Evolutionary conservation across 2,888 invertebrate species (phyloP), one percentile per base, ranked within the genome.

Genomic region (Pterostichus madidus): DNA sequence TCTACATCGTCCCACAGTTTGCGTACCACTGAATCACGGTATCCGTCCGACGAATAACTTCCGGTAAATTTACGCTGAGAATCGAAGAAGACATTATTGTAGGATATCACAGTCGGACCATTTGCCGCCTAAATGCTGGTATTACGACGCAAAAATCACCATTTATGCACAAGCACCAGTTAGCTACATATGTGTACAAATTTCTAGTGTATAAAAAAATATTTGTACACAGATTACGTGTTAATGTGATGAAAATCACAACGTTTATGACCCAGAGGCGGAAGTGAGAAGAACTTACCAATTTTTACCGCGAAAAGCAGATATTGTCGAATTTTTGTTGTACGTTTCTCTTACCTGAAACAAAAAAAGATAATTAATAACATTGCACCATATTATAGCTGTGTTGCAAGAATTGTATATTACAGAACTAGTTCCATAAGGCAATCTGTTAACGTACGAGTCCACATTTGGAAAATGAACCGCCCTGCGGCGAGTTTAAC

Each of bases 81-180:
- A 80, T 80, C 80, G 80, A 80, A 73, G 71, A 71, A 80, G 80
- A 64, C 80, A 80, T 80, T 80, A 80, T 80, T 80, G 68, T 64
- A 64, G 56, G 78, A 78, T 78, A 78, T 78, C 78, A 78, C 61
- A 56, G 46, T 78, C 56, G 78, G 59, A 46, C 78, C 78, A 78
- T 78, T 78, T 78, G 61, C 39, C 56, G 56, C 61, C 32, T 56
- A 44, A 78, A 78, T 78, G 78, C 59, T 78, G 61, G 78, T 59
- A 78, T 71, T 71, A 71, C 44, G 24, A 44, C 68, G 15, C 68
- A 71, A 71, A 44, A 39, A 56, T 53, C 68, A 71, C 44, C 68
- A 71, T 71, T 71, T 71, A 71, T 46, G 13, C 44, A 15, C 44
- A 71, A 44, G 13, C 68, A 35, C 44, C 44, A 15, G 44, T 8